Conservation (phyloP, 2,113 vertebrate species). For the Bostrychus sinensis region DNA sequence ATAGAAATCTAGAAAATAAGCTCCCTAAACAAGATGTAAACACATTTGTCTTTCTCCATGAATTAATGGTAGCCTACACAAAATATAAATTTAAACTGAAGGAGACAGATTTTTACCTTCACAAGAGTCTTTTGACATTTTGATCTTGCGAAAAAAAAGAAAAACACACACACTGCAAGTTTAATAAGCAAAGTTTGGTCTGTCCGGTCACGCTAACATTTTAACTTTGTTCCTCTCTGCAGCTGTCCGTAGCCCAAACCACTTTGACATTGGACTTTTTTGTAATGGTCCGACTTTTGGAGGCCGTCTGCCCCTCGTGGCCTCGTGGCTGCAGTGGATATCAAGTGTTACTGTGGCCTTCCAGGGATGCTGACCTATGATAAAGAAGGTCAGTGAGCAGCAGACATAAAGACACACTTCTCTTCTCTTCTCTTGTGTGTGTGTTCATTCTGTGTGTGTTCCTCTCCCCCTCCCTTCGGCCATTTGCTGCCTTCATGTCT, state of each 20-base stretch:
- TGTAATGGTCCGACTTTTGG: neutral
- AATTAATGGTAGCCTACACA: no score
- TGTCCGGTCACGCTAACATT: neutral
- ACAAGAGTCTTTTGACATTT: no score
- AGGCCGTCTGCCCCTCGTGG: neutral
- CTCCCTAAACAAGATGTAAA: no score
- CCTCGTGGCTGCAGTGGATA: neutral
- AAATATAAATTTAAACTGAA: no score
- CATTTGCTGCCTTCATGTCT: constrained; percentile 13
- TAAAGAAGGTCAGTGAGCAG: neutral
- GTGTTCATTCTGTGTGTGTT: constrained; percentile 3
- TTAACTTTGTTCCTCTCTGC: neutral
- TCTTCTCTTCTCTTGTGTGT: no score
- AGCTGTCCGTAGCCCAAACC: neutral
- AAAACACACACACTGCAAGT: neutral
- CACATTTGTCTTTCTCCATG: no score
- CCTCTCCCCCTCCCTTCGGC: neutral
- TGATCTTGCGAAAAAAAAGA: neutral
- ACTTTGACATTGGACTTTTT: neutral
- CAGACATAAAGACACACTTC: neutral
- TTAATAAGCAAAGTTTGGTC: neutral
- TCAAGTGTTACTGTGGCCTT: constrained; percentile 2
- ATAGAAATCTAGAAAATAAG: no score
- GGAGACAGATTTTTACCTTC: no score
- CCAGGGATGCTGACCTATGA: neutral